A percentile compares a stretch with the other conserved stretches of the same genome.
These are phyloP conservation scores for Dipodomys spectabilis DNA, from an alignment of 2,113 vertebrate genomes.

Conservation along the genomic window DNA sequence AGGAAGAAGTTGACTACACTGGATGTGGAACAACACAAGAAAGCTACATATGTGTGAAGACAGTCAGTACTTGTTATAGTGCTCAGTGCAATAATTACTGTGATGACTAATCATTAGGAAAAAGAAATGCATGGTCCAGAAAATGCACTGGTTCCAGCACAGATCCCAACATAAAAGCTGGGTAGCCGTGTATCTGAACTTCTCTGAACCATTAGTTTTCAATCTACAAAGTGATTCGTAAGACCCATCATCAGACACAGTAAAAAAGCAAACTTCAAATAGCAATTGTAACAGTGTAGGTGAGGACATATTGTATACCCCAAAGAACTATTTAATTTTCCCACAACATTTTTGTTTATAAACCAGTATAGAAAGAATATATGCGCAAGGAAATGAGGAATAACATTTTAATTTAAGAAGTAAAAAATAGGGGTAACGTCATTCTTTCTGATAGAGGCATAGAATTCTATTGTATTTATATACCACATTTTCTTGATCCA, in stretches of 20 bases:
- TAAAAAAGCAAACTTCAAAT: neutral
- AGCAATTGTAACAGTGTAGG: neutral
- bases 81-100: neutral
- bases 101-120: neutral
- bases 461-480: too few relatives aligned
- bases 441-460: too few relatives aligned
- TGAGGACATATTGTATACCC: neutral
- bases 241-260: neutral
- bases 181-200: neutral
- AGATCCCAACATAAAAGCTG: neutral
- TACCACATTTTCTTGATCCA: too few relatives aligned
- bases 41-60: neutral
- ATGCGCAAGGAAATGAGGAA: neutral
- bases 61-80: neutral
- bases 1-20: neutral
- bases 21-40: neutral
- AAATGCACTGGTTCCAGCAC: neutral
- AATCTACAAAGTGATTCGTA: neutral
- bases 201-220: constrained; percentile 9
- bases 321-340: constrained; percentile 1
- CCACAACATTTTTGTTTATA: neutral
- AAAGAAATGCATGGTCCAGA: neutral
- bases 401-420: constrained; percentile 4
- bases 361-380: too few relatives aligned
- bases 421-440: neutral